Percentiles rank a stretch among this genome's conserved stretches.
Evolutionary conservation across 2,797 vertebrate species (phyloP).

Genomic region (Protonibea diacanthus): DNA sequence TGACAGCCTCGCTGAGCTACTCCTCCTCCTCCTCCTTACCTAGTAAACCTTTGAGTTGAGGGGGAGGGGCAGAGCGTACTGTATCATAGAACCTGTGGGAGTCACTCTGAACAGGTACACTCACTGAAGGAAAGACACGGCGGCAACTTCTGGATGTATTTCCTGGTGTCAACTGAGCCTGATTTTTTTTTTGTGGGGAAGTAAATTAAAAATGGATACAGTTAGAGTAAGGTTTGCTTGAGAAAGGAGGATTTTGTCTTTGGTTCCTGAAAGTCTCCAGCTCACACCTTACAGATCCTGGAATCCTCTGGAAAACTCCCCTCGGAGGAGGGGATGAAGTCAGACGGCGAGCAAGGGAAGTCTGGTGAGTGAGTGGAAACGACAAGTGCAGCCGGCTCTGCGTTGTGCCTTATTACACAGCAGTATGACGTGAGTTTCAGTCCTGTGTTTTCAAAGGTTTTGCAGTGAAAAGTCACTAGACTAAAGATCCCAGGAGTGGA

Average conservation of each 20-base stretch:
- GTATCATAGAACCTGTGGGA: constrained; percentile 70
- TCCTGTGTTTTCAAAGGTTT: constrained; percentile 11
- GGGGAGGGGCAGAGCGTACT: constrained; percentile 63
- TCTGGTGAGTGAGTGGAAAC: constrained; percentile 79
- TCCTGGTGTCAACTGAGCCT: constrained; percentile 61
- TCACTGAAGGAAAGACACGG: constrained; percentile 45
- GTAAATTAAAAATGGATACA: background rate
- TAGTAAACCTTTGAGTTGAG: constrained; percentile 57
- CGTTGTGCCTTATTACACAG: background rate
- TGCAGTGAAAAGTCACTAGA: constrained; percentile 6
- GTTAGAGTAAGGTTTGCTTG: constrained; percentile 18
- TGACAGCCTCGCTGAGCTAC: constrained; percentile 52
- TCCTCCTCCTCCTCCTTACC: constrained; percentile 60
- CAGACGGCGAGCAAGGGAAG: constrained; percentile 82
- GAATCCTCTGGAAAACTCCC: constrained; percentile 67
- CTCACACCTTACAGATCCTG: constrained; percentile 72
- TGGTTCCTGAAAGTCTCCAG: constrained; percentile 35
- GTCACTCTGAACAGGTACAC: constrained; percentile 77
- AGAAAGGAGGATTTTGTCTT: constrained; percentile 22
- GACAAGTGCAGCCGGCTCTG: constrained; percentile 29
- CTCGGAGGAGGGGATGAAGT: constrained; percentile 77
- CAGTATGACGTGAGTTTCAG: constrained; percentile 7
- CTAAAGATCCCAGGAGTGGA: background rate
- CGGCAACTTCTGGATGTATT: constrained; percentile 49
- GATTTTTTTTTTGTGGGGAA: background rate